Evolutionary conservation across 2,797 vertebrate species (phyloP).

Genomic region (Arrhamphus sclerolepis): DNA sequence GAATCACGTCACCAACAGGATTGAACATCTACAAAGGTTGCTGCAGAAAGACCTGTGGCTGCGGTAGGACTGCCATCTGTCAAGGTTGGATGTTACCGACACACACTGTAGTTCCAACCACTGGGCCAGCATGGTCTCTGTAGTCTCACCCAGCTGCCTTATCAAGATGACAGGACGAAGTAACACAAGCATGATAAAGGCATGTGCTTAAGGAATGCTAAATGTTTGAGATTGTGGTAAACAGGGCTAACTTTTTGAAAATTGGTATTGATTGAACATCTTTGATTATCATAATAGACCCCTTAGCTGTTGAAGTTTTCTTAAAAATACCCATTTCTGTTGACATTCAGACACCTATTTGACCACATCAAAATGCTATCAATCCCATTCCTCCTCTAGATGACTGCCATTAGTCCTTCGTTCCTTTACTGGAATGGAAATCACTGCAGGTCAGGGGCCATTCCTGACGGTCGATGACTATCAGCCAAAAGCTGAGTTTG

Average conservation of each 20-base stretch:
- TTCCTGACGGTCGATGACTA: slow-evolving; percentile 58
- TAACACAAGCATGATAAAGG: no score
- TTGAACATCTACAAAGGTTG: slow-evolving; percentile 14
- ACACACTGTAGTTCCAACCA: slow-evolving; percentile 6
- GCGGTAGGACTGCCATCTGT: slow-evolving; percentile 16
- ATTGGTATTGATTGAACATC: slow-evolving; percentile 6
- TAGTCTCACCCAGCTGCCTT: slow-evolving; percentile 71
- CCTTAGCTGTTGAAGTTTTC: slow-evolving; percentile 20
- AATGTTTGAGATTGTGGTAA: slow-evolving; percentile 19
- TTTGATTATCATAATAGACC: slow-evolving; percentile 11
- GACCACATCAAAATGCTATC: slow-evolving; percentile 52
- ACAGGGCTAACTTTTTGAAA: slow-evolving; percentile 26
- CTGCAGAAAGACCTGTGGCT: slow-evolving; percentile 4
- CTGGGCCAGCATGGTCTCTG: slow-evolving; percentile 14
- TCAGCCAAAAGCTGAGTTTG: slow-evolving; percentile 47
- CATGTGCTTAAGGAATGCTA: neutral
- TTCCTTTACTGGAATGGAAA: slow-evolving; percentile 53
- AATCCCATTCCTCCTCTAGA: slow-evolving; percentile 69
- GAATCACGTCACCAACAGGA: neutral
- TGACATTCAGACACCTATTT: slow-evolving; percentile 13
- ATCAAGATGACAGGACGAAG: slow-evolving; percentile 20
- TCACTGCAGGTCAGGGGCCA: slow-evolving; percentile 68
- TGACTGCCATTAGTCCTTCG: slow-evolving; percentile 64
- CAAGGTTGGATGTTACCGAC: slow-evolving; percentile 17
- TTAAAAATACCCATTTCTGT: slow-evolving; percentile 11